Percentiles rank a stretch among this genome's conserved stretches.
Conservation (phyloP, 2,888 invertebrate species). For the Temnothorax ravouxi region DNA sequence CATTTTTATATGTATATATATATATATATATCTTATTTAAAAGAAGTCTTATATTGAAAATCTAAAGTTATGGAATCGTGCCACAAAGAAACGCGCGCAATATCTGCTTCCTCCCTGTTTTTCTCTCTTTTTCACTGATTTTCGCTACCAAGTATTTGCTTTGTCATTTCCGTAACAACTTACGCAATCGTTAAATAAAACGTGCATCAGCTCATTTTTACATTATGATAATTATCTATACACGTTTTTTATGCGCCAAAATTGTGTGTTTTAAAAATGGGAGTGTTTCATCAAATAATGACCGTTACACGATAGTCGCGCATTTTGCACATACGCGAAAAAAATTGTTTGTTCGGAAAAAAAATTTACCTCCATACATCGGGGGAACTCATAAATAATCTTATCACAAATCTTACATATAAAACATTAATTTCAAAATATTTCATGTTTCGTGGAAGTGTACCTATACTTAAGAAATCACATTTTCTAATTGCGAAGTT, state of each 20-base stretch:
- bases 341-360: neutral
- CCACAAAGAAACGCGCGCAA: neutral
- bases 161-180: slow-evolving; percentile 15
- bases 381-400: neutral
- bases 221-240: slow-evolving; percentile 34
- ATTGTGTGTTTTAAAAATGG: slow-evolving; percentile 1
- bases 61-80: neutral
- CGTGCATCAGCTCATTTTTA: slow-evolving; percentile 18
- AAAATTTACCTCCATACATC: neutral
- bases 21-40: neutral
- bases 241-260: neutral
- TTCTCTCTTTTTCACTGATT: neutral
- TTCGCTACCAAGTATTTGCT: neutral
- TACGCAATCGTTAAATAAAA: slow-evolving; percentile 48
- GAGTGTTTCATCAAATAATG: neutral
- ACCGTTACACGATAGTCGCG: neutral
- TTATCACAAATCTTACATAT: neutral
- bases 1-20: too few relatives aligned
- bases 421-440: slow-evolving; percentile 8
- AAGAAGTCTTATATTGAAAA: neutral
- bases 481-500: neutral
- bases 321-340: too few relatives aligned
- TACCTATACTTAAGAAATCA: neutral
- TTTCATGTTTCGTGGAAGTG: neutral
- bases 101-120: neutral